Conservation (phyloP, 2,797 vertebrate genomes). For the Tachyglossus aculeatus region DNA sequence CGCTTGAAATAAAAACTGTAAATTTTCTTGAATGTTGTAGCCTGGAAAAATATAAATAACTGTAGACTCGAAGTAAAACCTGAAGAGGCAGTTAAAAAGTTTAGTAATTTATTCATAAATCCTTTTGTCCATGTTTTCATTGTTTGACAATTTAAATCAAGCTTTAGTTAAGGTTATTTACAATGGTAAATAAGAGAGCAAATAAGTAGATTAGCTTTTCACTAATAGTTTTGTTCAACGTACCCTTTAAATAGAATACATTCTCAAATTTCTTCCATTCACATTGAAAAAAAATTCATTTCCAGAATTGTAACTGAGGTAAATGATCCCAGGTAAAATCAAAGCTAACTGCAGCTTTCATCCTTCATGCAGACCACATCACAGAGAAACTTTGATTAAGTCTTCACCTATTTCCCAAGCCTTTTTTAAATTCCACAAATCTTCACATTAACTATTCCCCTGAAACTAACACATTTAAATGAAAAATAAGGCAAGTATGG, state of each 20-base stretch:
- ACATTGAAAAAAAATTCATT: neutral
- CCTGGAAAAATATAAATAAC: neutral
- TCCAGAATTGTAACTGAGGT: neutral
- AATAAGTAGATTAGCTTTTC: neutral
- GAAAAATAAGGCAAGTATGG: neutral
- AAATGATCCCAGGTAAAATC: neutral
- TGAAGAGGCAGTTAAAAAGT: neutral
- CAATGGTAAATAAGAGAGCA: neutral
- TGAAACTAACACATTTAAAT: neutral
- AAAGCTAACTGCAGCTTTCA: neutral
- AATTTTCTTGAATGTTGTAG: neutral
- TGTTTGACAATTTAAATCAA: neutral
- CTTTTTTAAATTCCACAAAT: no score
- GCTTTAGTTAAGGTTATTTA: neutral
- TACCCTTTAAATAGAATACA: neutral
- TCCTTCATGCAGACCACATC: neutral
- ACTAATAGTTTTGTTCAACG: neutral
- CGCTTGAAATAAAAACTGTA: neutral
- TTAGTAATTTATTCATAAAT: neutral
- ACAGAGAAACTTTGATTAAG: neutral
- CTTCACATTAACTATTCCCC: no score
- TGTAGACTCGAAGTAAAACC: slow-evolving; percentile 13
- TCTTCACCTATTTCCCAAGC: neutral
- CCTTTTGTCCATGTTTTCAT: neutral
- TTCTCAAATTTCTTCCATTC: neutral